Evolutionary conservation across 2,888 invertebrate species (phyloP).

Genomic region (Choreutis nemorana): DNA sequence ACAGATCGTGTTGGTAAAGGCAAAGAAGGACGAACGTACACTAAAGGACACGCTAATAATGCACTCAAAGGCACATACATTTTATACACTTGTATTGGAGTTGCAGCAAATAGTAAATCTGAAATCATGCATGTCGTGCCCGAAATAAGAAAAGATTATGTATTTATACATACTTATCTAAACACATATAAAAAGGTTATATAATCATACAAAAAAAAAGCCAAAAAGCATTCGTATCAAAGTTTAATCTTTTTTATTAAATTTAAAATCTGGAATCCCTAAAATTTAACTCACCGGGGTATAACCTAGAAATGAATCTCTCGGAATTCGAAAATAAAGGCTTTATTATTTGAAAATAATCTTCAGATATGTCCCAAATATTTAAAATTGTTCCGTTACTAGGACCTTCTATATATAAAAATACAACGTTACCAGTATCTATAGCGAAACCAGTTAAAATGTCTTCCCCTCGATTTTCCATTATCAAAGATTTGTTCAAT

Average conservation of each 20-base stretch:
- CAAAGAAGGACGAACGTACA: constrained; percentile 41
- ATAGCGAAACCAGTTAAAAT: constrained; percentile 42
- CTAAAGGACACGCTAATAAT: constrained; percentile 36
- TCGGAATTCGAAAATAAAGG: constrained; percentile 35
- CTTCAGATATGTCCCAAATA: constrained; percentile 37
- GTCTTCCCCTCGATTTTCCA: constrained; percentile 14
- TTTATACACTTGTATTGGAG: constrained; percentile 36
- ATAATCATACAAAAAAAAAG: neutral
- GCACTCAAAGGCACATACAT: constrained; percentile 37
- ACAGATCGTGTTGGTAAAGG: constrained; percentile 40
- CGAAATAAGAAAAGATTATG: constrained; percentile 4
- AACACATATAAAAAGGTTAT: neutral
- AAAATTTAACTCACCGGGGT: constrained; percentile 29
- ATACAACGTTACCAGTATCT: constrained; percentile 31
- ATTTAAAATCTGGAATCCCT: neutral
- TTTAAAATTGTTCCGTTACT: constrained; percentile 33
- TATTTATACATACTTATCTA: constrained; percentile 1
- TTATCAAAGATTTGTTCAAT: constrained; percentile 25
- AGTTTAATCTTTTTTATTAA: neutral
- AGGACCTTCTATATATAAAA: constrained; percentile 43
- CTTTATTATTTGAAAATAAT: constrained; percentile 27
- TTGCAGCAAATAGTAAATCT: constrained; percentile 26
- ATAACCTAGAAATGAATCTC: constrained; percentile 31
- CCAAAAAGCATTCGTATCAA: too few relatives aligned
- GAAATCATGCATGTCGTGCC: too few relatives aligned